phyloP scores from a whole-genome alignment of 2,113 vertebrate species.

The Corythornis vintsioides region DNA sequence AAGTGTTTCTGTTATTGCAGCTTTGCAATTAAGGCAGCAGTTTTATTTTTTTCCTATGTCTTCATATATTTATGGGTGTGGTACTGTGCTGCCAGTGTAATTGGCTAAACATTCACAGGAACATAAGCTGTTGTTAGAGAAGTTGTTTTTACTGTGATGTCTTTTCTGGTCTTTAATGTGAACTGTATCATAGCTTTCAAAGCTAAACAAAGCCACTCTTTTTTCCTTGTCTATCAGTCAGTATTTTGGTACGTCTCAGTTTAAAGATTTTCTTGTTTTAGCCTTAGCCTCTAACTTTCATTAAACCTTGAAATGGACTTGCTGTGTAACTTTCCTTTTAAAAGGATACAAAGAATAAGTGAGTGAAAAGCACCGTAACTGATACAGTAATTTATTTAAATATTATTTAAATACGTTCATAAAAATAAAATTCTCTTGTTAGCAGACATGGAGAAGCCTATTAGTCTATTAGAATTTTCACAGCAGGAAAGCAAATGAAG shows the following conservation, averaged over 20 bases:
- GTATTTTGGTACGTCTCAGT: background rate
- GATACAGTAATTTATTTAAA: background rate
- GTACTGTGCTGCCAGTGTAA: background rate
- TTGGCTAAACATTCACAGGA: background rate
- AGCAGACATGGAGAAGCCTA: background rate
- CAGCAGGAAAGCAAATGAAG: conserved; percentile 14
- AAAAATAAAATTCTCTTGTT: background rate
- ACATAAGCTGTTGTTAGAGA: background rate
- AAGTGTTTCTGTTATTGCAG: background rate
- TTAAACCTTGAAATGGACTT: background rate
- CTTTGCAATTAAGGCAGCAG: background rate
- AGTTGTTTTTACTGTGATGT: background rate
- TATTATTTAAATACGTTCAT: background rate
- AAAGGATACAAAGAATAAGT: background rate
- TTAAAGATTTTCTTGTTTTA: background rate
- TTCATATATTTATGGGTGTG: background rate
- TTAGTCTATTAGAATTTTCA: conserved; percentile 17
- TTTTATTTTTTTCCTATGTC: background rate
- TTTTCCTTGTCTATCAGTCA: background rate
- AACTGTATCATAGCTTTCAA: background rate
- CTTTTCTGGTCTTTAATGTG: background rate
- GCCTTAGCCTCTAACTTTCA: background rate
- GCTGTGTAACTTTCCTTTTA: background rate
- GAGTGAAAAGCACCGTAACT: background rate
- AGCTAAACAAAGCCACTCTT: background rate